These are phyloP conservation scores for Halcyon leucocephala DNA, from an alignment of 2,797 vertebrate species.

Conservation along the genomic window DNA sequence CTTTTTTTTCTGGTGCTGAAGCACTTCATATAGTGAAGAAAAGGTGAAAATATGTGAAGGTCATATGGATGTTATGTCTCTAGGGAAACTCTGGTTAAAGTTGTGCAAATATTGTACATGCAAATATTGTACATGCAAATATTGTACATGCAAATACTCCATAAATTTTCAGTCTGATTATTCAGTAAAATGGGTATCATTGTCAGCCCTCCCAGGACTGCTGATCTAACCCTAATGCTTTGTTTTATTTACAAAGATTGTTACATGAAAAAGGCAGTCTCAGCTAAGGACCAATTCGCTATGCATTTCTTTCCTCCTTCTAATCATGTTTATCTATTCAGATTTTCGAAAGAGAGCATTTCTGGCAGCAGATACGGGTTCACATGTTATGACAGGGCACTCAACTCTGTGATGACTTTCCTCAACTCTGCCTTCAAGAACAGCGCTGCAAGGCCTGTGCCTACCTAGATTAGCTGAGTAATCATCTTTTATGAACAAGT, in stretches of 20 bases:
- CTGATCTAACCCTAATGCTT: background rate
- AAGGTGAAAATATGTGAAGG: slow-evolving; percentile 11
- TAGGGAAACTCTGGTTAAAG: background rate
- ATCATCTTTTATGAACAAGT: slow-evolving; percentile 25
- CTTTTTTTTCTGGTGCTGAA: background rate
- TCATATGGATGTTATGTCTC: background rate
- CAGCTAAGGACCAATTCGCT: background rate
- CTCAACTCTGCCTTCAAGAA: background rate
- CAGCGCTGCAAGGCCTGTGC: background rate
- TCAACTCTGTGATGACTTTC: background rate
- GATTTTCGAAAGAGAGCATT: background rate
- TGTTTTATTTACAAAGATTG: slow-evolving; percentile 43
- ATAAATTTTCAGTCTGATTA: background rate
- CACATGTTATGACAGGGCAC: background rate
- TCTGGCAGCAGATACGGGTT: background rate
- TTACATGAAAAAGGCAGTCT: background rate
- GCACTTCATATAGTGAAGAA: background rate
- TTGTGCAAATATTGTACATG: slow-evolving; percentile 26
- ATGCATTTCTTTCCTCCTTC: background rate
- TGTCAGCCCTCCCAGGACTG: background rate
- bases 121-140: slow-evolving; percentile 33
- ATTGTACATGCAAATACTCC: slow-evolving; percentile 13
- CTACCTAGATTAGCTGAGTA: background rate
- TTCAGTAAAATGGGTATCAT: background rate
- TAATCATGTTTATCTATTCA: background rate